These are phyloP conservation scores for Horisme vitalbata DNA, from an alignment of 2,888 invertebrate genomes.

Conservation along the genomic window DNA sequence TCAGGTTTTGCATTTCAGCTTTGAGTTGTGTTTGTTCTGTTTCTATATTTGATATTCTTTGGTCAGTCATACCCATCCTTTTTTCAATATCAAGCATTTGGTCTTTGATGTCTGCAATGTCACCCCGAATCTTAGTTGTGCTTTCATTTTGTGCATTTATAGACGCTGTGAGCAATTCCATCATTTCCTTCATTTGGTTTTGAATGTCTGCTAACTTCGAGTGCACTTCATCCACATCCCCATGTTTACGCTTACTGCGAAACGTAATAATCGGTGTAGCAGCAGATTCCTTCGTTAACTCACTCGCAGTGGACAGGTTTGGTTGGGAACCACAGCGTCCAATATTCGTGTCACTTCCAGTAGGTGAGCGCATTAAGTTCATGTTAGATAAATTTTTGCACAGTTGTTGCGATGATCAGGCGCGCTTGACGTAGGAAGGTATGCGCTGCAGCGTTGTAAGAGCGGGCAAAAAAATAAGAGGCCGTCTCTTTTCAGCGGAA, in stretches of 20 bases:
- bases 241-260: background rate
- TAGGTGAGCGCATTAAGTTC: background rate
- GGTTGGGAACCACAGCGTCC: background rate
- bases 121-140: background rate
- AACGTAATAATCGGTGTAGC: background rate
- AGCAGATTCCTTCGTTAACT: background rate
- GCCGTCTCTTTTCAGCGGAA: too few relatives aligned
- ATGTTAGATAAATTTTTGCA: background rate
- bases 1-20: background rate
- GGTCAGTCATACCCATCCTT: background rate
- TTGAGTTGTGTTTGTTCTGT: background rate
- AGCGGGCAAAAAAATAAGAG: too few relatives aligned
- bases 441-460: too few relatives aligned
- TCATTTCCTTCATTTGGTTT: background rate
- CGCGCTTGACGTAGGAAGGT: too few relatives aligned
- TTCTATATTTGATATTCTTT: background rate
- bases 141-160: background rate
- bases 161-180: background rate
- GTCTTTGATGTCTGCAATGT: background rate
- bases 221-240: background rate
- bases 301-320: background rate
- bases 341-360: background rate
- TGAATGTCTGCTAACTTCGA: background rate
- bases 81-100: background rate
- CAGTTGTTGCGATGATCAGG: background rate